Percentiles rank a stretch among this genome's conserved stretches.
These are phyloP conservation scores for Boleophthalmus pectinirostris DNA, from an alignment of 2,113 vertebrate genomes.

Conservation along the genomic window DNA sequence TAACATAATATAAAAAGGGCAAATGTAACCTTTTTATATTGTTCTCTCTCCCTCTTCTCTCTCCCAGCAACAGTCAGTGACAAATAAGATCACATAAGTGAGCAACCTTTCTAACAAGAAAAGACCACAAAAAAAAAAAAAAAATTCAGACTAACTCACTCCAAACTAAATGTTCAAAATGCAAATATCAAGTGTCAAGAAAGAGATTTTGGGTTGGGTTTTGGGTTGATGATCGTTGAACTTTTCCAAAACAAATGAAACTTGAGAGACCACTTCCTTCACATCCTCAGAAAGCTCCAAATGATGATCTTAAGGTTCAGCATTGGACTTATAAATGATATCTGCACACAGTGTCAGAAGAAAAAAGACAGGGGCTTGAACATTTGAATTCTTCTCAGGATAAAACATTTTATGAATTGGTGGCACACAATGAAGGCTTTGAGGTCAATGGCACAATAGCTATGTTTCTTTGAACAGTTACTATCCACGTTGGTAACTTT, in stretches of 20 bases:
- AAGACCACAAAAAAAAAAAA: background rate
- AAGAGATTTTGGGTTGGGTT: background rate
- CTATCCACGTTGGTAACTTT: background rate
- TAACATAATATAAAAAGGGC: too few species aligned
- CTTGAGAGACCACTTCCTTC: slow-evolving; percentile 3
- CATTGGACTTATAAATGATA: background rate
- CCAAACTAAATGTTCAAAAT: background rate
- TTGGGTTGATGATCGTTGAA: background rate
- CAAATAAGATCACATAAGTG: background rate
- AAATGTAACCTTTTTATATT: background rate
- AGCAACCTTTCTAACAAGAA: background rate
- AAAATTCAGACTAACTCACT: background rate
- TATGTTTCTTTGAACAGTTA: background rate
- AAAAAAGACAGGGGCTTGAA: background rate
- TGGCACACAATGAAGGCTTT: background rate
- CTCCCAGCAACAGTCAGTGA: too few species aligned
- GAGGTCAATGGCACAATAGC: background rate
- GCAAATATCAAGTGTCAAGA: background rate
- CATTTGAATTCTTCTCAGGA: background rate
- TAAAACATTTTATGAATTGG: background rate
- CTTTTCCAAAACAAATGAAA: background rate
- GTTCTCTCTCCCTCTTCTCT: too few species aligned
- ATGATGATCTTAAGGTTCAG: background rate
- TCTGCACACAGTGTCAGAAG: background rate
- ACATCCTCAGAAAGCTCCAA: background rate